phyloP scores from a whole-genome alignment of 2,888 invertebrate species.

The Nephrocerus scutellatus region DNA sequence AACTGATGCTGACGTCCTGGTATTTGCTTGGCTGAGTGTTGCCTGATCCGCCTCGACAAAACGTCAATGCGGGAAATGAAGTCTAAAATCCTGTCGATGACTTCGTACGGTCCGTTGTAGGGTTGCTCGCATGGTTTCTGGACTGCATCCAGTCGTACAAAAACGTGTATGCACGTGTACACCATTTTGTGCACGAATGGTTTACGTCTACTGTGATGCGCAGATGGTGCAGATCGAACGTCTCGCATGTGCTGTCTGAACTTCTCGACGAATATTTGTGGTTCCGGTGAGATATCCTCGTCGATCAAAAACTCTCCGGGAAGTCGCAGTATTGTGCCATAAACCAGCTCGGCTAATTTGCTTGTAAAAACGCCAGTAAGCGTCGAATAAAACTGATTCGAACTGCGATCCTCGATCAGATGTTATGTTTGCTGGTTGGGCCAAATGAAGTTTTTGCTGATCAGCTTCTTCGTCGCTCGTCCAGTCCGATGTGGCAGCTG shows the following conservation, averaged over 20 bases:
- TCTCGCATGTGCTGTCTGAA: slow-evolving; percentile 13
- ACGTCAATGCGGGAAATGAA: too few relatives aligned
- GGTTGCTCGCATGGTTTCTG: too few relatives aligned
- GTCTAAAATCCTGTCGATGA: too few relatives aligned
- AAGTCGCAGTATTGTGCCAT: slow-evolving; percentile 29
- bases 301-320: slow-evolving; percentile 22
- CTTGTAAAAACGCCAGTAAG: too few relatives aligned
- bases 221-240: slow-evolving; percentile 12
- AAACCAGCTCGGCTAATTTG: slow-evolving; percentile 34
- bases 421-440: slow-evolving; percentile 11
- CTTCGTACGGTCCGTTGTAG: too few relatives aligned
- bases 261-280: slow-evolving; percentile 11
- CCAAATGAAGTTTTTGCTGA: slow-evolving; percentile 9
- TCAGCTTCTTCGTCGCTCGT: slow-evolving; percentile 3
- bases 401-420: slow-evolving; percentile 7
- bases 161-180: too few relatives aligned
- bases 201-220: slow-evolving; percentile 16
- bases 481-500: slow-evolving; percentile 7
- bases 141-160: too few relatives aligned
- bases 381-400: slow-evolving; percentile 2
- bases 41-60: too few relatives aligned
- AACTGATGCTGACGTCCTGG: too few relatives aligned
- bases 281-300: slow-evolving; percentile 10
- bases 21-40: too few relatives aligned
- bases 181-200: too few relatives aligned